Conservation (phyloP, 2,888 invertebrate species). For the Leptarthrus brevirostris region DNA sequence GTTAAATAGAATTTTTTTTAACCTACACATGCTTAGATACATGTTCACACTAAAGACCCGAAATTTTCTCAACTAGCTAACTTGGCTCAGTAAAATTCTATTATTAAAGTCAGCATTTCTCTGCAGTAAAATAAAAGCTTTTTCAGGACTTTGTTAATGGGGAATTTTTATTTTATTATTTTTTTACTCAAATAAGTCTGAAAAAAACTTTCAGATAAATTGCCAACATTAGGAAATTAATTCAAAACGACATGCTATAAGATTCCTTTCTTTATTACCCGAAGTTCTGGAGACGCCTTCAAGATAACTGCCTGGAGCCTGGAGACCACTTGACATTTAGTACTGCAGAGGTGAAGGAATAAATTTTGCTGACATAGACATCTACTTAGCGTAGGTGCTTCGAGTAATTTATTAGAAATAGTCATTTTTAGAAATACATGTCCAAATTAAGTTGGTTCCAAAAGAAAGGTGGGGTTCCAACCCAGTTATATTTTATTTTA, state of each 20-base stretch:
- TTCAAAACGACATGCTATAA: conserved; percentile 13
- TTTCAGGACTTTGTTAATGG: too few species aligned
- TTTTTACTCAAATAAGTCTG: conserved; percentile 8
- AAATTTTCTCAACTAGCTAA: too few species aligned
- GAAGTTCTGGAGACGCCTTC: neutral
- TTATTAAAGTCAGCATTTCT: too few species aligned
- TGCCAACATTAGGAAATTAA: conserved; percentile 34
- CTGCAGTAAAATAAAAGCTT: too few species aligned
- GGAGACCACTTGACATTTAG: conserved; percentile 27
- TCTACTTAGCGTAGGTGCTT: neutral
- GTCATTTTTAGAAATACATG: too few species aligned
- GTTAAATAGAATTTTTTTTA: too few species aligned
- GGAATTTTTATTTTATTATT: neutral
- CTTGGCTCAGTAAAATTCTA: too few species aligned
- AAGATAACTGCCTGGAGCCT: conserved; percentile 1
- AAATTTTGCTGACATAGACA: conserved; percentile 16
- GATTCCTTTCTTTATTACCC: conserved; percentile 2
- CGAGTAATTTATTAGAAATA: conserved; percentile 12
- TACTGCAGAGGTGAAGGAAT: neutral
- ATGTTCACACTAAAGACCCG: too few species aligned
- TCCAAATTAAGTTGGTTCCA: too few species aligned
- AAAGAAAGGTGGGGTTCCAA: too few species aligned
- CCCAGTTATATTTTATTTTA: too few species aligned
- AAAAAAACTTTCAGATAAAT: conserved; percentile 28
- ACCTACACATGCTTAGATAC: too few species aligned